Conservation (phyloP, 2,888 invertebrate species). For the Seira sanloemensis region DNA sequence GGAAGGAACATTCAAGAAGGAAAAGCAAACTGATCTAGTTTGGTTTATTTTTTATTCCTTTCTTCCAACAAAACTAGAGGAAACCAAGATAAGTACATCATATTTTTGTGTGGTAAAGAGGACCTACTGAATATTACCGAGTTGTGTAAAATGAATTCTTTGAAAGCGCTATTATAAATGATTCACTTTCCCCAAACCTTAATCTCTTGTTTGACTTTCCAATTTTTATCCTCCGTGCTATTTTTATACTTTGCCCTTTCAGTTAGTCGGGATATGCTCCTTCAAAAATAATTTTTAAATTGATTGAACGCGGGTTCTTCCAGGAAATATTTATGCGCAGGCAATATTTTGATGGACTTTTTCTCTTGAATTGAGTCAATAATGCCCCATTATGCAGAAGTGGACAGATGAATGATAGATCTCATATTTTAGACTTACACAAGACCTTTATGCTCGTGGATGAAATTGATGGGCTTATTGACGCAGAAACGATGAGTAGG, state of each 20-base stretch:
- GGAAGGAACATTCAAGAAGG: background rate
- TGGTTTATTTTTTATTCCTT: constrained; percentile 7
- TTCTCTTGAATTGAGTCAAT: constrained; percentile 26
- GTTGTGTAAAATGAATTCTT: background rate
- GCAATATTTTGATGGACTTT: constrained; percentile 26
- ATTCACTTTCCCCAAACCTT: background rate
- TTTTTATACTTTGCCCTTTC: background rate
- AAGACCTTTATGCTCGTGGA: too few species aligned
- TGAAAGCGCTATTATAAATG: background rate
- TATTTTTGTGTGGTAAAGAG: background rate
- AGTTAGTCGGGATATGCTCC: background rate
- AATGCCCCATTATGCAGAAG: background rate
- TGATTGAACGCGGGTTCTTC: constrained; percentile 10
- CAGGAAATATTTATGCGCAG: background rate
- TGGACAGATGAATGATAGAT: background rate
- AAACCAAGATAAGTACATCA: background rate
- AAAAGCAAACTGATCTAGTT: constrained; percentile 16
- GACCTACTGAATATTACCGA: background rate
- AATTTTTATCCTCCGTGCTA: background rate
- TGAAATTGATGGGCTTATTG: too few species aligned
- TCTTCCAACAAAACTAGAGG: background rate
- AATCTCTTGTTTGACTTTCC: background rate
- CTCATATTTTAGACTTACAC: too few species aligned
- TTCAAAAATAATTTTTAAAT: too few species aligned
- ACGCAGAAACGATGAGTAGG: too few species aligned